Evolutionary conservation across 1,140 invertebrate genomes (phyloP).

Genomic region (Pogonomyrmex barbatus): DNA sequence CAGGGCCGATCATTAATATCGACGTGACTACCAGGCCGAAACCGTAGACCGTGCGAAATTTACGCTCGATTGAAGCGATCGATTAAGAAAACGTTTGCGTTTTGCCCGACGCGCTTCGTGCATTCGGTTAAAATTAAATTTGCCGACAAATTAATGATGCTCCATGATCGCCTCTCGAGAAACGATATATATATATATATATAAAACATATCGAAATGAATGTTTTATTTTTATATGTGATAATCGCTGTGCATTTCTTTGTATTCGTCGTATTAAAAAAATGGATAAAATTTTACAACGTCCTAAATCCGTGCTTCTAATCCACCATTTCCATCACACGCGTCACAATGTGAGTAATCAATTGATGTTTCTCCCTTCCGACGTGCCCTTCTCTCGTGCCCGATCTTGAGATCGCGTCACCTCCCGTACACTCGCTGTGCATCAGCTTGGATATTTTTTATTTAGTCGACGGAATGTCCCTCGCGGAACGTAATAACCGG

Average conservation of each 20-base stretch:
- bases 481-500: constrained; percentile 60
- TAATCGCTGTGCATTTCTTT: background rate
- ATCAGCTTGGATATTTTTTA: constrained; percentile 67
- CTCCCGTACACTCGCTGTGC: background rate
- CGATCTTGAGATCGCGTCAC: background rate
- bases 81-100: constrained; percentile 46
- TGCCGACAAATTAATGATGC: constrained; percentile 41
- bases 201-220: background rate
- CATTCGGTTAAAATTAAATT: constrained; percentile 34
- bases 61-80: constrained; percentile 53
- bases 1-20: constrained; percentile 76
- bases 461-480: constrained; percentile 50
- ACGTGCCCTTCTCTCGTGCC: background rate
- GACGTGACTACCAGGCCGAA: constrained; percentile 73
- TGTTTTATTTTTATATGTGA: background rate
- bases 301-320: background rate
- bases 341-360: constrained; percentile 33
- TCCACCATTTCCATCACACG: constrained; percentile 11
- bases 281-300: background rate
- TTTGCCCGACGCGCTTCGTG: background rate
- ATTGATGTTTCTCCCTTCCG: constrained; percentile 22
- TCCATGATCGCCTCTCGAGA: background rate
- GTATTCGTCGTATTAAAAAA: background rate
- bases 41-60: constrained; percentile 63
- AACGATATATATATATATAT: background rate